A percentile compares a stretch with the other conserved stretches of the same genome.
These are phyloP conservation scores for Labeo catla DNA, from an alignment of 2,113 vertebrate species.

Conservation along the genomic window DNA sequence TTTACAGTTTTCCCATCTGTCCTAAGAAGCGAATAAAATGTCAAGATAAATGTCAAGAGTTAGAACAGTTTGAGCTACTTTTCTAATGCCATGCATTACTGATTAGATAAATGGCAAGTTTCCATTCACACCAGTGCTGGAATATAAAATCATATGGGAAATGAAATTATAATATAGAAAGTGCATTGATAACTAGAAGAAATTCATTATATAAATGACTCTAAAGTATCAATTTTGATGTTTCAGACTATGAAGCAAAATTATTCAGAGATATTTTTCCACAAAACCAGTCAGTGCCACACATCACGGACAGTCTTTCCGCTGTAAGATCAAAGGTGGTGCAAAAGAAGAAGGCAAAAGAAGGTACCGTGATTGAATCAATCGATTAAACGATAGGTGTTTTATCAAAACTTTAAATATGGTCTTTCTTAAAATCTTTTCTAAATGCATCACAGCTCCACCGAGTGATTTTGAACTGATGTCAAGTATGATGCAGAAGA, in stretches of 20 bases:
- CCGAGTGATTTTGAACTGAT: conserved; percentile 70
- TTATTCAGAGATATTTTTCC: conserved; percentile 49
- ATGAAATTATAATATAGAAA: background rate
- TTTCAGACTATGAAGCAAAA: conserved; percentile 61
- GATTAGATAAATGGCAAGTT: background rate
- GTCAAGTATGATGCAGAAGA: conserved; percentile 74
- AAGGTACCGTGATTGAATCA: conserved; percentile 18
- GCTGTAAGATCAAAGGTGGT: conserved; percentile 53
- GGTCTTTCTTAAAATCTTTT: background rate
- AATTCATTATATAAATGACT: background rate
- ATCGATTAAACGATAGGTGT: background rate
- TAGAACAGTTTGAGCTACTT: background rate
- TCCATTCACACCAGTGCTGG: background rate
- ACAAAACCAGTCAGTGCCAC: background rate
- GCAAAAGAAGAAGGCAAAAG: conserved; percentile 52
- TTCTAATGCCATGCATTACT: background rate
- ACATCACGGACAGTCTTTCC: background rate
- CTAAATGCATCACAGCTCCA: conserved; percentile 59
- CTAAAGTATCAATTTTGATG: background rate
- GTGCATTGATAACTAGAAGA: background rate
- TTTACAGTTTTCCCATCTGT: background rate
- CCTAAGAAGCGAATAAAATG: background rate
- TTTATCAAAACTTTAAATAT: background rate
- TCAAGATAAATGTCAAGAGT: conserved; percentile 10
- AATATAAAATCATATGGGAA: background rate